These are phyloP conservation scores for Marronus borbonicus DNA, from an alignment of 2,888 invertebrate genomes.

Conservation along the genomic window DNA sequence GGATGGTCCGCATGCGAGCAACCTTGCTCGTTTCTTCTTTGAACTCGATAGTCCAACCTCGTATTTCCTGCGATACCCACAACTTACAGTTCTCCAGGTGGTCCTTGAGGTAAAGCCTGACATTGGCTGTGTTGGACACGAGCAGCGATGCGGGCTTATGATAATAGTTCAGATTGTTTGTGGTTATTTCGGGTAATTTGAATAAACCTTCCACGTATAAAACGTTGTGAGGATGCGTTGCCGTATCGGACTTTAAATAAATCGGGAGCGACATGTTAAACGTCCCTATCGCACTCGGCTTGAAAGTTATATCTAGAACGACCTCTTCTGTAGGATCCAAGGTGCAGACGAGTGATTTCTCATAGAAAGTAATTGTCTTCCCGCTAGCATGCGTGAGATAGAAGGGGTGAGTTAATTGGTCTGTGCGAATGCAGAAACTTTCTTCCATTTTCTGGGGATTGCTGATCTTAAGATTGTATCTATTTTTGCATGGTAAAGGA, in stretches of 20 bases:
- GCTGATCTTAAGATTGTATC: constrained; percentile 24
- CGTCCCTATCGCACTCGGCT: not conserved
- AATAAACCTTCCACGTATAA: constrained; percentile 9
- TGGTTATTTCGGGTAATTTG: constrained; percentile 7
- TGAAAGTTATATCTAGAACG: constrained; percentile 7
- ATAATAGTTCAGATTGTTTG: not conserved
- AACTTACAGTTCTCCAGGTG: not conserved
- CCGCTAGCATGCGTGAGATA: not conserved
- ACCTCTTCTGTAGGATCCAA: constrained; percentile 32
- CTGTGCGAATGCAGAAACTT: constrained; percentile 38
- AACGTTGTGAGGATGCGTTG: constrained; percentile 8
- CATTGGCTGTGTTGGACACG: not conserved
- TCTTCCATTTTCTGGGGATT: constrained; percentile 27
- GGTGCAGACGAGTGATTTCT: not conserved
- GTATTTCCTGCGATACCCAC: too few species aligned
- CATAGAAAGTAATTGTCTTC: not conserved
- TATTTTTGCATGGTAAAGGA: not conserved
- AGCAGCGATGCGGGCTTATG: not conserved
- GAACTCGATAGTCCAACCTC: too few species aligned
- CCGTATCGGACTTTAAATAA: constrained; percentile 15
- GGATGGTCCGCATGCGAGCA: too few species aligned
- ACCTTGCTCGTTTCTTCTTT: too few species aligned
- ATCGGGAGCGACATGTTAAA: not conserved
- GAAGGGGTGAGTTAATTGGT: constrained; percentile 31
- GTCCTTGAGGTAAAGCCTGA: not conserved